Evolutionary conservation across 2,797 vertebrate species (phyloP).

Genomic region (Myotis vivesi): DNA sequence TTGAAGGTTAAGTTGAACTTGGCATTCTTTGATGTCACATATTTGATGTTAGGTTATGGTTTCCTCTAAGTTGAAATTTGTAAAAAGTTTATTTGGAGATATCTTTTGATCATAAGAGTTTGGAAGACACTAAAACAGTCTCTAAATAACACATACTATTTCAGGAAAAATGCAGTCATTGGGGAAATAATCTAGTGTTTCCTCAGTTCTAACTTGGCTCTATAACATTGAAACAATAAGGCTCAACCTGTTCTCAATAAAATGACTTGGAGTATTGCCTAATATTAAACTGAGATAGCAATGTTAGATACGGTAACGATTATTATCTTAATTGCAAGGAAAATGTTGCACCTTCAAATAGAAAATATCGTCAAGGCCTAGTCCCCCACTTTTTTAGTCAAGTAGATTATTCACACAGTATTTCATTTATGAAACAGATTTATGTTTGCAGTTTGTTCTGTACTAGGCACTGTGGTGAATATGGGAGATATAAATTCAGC

Average conservation of each 20-base stretch:
- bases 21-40: neutral
- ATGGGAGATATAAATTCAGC: neutral
- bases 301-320: neutral
- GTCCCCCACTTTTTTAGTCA: neutral
- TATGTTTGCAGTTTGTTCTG: neutral
- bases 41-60: neutral
- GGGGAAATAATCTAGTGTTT: neutral
- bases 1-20: neutral
- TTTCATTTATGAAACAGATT: neutral
- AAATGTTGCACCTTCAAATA: neutral
- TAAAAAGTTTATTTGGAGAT: neutral
- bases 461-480: fast-evolving
- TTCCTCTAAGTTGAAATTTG: neutral
- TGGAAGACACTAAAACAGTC: neutral
- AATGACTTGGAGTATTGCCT: neutral
- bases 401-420: neutral
- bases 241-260: neutral
- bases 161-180: neutral
- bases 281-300: neutral
- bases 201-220: neutral
- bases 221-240: neutral
- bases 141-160: neutral
- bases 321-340: neutral
- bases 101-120: neutral
- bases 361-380: neutral